A percentile compares a stretch with the other conserved stretches of the same genome.
phyloP scores from a whole-genome alignment of 2,113 vertebrate genomes.

The Nibea albiflora region DNA sequence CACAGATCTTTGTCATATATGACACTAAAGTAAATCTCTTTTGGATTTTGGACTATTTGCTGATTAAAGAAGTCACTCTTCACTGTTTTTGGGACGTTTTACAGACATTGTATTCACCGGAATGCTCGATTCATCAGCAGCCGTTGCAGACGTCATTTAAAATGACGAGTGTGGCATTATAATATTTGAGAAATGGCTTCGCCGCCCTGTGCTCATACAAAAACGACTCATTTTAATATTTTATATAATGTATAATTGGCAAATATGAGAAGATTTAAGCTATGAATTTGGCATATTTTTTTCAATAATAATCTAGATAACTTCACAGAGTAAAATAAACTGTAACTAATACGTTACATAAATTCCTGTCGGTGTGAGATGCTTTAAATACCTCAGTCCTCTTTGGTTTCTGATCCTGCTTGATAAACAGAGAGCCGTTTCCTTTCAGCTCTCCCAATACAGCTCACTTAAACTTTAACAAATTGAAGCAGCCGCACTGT shows the following conservation, averaged over 20 bases:
- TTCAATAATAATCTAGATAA: not conserved
- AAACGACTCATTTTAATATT: no score
- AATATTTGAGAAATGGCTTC: not conserved
- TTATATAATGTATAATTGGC: not conserved
- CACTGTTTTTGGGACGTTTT: not conserved
- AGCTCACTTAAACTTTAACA: conserved; percentile 38
- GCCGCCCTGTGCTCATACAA: no score
- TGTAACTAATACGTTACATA: not conserved
- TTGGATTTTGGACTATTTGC: not conserved
- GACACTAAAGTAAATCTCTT: not conserved
- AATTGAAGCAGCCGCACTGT: conserved; percentile 35
- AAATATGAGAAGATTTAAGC: not conserved
- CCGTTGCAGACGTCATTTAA: not conserved
- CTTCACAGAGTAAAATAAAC: not conserved
- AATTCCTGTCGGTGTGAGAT: not conserved
- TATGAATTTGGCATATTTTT: not conserved
- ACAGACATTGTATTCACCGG: no score
- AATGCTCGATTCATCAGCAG: not conserved
- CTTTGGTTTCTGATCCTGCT: not conserved
- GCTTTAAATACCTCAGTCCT: not conserved
- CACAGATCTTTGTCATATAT: not conserved
- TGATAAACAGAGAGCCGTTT: conserved; percentile 29
- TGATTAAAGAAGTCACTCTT: not conserved
- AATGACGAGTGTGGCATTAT: not conserved
- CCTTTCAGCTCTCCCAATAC: conserved; percentile 17